These are phyloP conservation scores for Potamilus streckersoni DNA, from an alignment of 1,140 invertebrate genomes.

Conservation along the genomic window DNA sequence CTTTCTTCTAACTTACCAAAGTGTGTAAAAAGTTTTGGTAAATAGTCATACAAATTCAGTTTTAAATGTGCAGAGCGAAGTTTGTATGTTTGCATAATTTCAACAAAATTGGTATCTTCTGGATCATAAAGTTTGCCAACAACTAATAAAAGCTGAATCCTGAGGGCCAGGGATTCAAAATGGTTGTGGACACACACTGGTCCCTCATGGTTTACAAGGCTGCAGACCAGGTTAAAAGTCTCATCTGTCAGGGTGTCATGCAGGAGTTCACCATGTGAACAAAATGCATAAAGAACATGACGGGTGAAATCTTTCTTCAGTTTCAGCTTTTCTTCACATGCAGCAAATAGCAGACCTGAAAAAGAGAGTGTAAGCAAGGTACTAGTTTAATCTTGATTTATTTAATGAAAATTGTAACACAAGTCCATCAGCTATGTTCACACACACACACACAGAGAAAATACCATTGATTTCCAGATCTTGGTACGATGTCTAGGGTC, in stretches of 20 bases:
- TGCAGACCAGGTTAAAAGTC: slow-evolving; percentile 35
- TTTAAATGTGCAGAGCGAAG: slow-evolving; percentile 25
- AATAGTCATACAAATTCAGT: slow-evolving; percentile 30
- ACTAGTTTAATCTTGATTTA: too few species aligned
- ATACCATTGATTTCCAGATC: too few species aligned
- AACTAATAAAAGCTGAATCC: slow-evolving; percentile 48
- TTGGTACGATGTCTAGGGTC: too few species aligned
- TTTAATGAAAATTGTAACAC: too few species aligned
- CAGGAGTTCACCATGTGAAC: slow-evolving; percentile 28
- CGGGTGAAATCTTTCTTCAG: slow-evolving; percentile 47
- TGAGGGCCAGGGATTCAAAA: slow-evolving; percentile 46
- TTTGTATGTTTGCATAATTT: slow-evolving; percentile 46
- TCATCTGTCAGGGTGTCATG: slow-evolving; percentile 44
- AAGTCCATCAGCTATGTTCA: too few species aligned
- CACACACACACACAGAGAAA: too few species aligned
- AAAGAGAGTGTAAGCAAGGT: too few species aligned
- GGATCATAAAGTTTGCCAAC: slow-evolving; percentile 48
- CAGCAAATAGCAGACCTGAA: too few species aligned
- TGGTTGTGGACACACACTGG: slow-evolving; percentile 41
- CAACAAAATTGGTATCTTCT: slow-evolving; percentile 41
- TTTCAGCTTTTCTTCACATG: neutral
- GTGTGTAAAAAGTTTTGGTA: slow-evolving; percentile 36
- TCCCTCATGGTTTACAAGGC: slow-evolving; percentile 31
- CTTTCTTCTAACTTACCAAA: slow-evolving; percentile 33
- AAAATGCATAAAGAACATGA: slow-evolving; percentile 41